Conservation (phyloP, 2,888 invertebrate genomes). For the Cerastoderma edule region DNA sequence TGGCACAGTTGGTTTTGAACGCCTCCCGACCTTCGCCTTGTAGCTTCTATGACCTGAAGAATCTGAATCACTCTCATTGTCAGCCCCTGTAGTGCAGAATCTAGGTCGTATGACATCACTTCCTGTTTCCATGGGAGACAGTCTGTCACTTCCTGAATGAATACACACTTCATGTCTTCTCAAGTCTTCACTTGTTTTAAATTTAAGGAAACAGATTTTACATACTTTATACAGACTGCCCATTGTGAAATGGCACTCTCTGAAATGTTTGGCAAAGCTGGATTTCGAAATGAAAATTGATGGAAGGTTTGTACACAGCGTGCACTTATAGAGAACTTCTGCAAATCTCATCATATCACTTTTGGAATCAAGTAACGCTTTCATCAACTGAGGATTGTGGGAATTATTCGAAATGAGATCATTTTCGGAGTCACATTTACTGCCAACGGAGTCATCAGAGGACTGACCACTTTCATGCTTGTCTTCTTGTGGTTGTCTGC, state of each 20-base stretch:
- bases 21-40: slow-evolving; percentile 41
- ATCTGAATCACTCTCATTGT: slow-evolving; percentile 60
- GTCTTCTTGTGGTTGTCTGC: too few species aligned
- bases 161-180: slow-evolving; percentile 58
- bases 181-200: slow-evolving; percentile 71
- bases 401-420: neutral
- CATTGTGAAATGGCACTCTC: slow-evolving; percentile 65
- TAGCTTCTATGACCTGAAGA: slow-evolving; percentile 54
- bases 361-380: slow-evolving; percentile 17
- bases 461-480: too few species aligned
- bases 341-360: slow-evolving; percentile 69
- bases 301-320: slow-evolving; percentile 72
- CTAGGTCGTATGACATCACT: slow-evolving; percentile 40
- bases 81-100: slow-evolving; percentile 17
- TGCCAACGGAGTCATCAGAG: neutral
- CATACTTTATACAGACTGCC: slow-evolving; percentile 55
- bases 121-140: slow-evolving; percentile 52
- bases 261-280: slow-evolving; percentile 71
- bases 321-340: slow-evolving; percentile 78
- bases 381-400: slow-evolving; percentile 6
- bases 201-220: slow-evolving; percentile 66
- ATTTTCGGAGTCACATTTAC: neutral
- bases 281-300: slow-evolving; percentile 73
- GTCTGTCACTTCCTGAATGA: slow-evolving; percentile 50
- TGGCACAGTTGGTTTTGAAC: slow-evolving; percentile 39